Evolutionary conservation across 2,797 vertebrate species (phyloP).

Genomic region (Melanotaenia nigrans): DNA sequence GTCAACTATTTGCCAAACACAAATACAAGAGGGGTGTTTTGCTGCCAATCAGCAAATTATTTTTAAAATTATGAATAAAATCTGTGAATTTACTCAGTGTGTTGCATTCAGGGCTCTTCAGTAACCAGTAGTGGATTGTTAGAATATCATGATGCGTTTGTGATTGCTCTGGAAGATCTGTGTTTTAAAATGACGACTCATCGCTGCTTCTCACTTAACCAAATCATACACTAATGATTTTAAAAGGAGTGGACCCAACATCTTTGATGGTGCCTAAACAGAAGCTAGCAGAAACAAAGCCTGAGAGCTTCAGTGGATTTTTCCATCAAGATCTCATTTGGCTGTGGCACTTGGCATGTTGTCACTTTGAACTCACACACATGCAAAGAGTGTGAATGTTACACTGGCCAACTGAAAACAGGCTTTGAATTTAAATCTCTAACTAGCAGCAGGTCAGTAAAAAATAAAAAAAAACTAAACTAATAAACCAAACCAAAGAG

Average conservation of each 20-base stretch:
- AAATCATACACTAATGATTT: not conserved
- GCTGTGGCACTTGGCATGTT: slow-evolving; percentile 17
- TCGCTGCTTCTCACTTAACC: no score
- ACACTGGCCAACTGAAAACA: not conserved
- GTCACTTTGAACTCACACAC: slow-evolving; percentile 18
- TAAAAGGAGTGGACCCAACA: not conserved
- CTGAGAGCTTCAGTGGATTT: not conserved
- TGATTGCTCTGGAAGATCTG: no score
- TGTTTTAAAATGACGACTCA: no score
- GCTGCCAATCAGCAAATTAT: no score
- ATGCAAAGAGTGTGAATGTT: not conserved
- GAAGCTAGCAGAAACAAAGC: not conserved
- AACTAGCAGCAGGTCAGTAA: not conserved
- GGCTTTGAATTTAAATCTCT: not conserved
- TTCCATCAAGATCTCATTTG: not conserved
- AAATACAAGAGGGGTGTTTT: not conserved
- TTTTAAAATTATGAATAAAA: no score
- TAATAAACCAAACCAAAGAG: not conserved
- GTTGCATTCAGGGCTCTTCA: not conserved
- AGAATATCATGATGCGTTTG: no score
- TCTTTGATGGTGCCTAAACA: not conserved
- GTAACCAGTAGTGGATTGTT: not conserved
- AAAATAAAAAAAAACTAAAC: not conserved
- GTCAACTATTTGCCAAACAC: not conserved
- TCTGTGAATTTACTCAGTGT: not conserved